These are phyloP conservation scores for Antheraea yamamai DNA, from an alignment of 2,888 invertebrate genomes.

Conservation along the genomic window DNA sequence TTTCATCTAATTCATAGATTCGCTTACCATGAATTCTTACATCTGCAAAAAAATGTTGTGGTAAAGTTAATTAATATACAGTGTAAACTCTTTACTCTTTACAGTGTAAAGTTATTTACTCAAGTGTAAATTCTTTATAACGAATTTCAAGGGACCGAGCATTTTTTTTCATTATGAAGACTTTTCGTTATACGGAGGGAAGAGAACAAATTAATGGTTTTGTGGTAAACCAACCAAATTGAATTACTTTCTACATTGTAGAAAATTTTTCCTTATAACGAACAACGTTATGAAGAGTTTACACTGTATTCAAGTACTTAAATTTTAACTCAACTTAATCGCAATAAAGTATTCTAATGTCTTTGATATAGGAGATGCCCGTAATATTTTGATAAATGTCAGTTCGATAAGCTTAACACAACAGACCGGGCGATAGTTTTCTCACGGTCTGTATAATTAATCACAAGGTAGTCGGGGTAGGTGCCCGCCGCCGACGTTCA, in stretches of 20 bases:
- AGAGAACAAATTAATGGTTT: too few relatives aligned
- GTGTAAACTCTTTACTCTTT: too few relatives aligned
- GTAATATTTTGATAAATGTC: slow-evolving; percentile 47
- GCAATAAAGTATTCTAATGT: neutral
- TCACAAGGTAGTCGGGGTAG: slow-evolving; percentile 51
- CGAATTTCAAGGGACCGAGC: too few relatives aligned
- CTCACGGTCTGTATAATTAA: slow-evolving; percentile 65
- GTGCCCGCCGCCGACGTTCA: slow-evolving; percentile 43
- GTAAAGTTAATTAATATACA: too few relatives aligned
- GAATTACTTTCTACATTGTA: too few relatives aligned
- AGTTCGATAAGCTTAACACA: slow-evolving; percentile 52
- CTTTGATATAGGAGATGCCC: neutral
- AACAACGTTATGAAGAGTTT: too few relatives aligned
- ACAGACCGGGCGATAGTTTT: slow-evolving; percentile 67
- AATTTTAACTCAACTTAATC: neutral
- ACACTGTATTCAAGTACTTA: neutral
- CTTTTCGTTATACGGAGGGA: too few relatives aligned
- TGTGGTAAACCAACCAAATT: too few relatives aligned
- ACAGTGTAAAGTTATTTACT: too few relatives aligned
- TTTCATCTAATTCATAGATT: neutral
- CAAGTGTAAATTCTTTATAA: too few relatives aligned
- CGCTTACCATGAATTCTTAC: neutral
- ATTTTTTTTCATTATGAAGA: too few relatives aligned
- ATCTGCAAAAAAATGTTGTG: neutral
- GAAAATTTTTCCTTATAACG: too few relatives aligned